Evolutionary conservation across 2,888 invertebrate species (phyloP), one percentile per base, ranked within the genome.

Genomic region (Athalia cordata): DNA sequence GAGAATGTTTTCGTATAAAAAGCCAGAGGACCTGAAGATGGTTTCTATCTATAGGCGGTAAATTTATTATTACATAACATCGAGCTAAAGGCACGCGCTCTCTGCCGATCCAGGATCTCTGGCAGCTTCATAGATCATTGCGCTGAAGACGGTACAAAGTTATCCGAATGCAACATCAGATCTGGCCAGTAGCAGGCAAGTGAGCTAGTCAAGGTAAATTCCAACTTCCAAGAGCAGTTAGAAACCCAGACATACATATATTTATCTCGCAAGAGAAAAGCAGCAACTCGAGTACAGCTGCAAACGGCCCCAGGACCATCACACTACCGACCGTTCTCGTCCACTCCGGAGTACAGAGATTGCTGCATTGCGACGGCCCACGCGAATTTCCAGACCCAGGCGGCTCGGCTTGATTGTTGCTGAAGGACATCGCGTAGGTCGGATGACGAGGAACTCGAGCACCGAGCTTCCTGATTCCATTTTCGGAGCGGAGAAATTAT

Each of bases 1-100:
- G 29, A 29, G 29, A 29, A 29, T 29, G 29, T 29, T 29, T 29
- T 29, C 29, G 29, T 29, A 29, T 29, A 29, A 29, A 29, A 29
- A 29, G 2, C 29, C 29, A 2, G 2, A 29, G 29, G 29, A 29
- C 29, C 29, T 29, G 29, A 29, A 29, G 29, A 29, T 29, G 29
- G 29, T 2, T 29, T 29, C 29, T 2, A 29, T 29, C 29, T 29
- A 2, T 29, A 29, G 1, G 2, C 29, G 82, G 79, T 81, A 83
- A 47, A 83, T 82, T 81, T 82, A 83, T 82, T 83, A 82, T 81
- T 81, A 83, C 79, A 79, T 81, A 79, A 80, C 79, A 81, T 81
- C 80, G 82, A 81, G 29, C 29, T 2, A 29, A 29, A 29, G 80
- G 81, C 81, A 80, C 82, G 81, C 80, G 81, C 29, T 0, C 29